Conservation (phyloP, 2,113 vertebrate genomes). For the Phyllopteryx taeniolatus region DNA sequence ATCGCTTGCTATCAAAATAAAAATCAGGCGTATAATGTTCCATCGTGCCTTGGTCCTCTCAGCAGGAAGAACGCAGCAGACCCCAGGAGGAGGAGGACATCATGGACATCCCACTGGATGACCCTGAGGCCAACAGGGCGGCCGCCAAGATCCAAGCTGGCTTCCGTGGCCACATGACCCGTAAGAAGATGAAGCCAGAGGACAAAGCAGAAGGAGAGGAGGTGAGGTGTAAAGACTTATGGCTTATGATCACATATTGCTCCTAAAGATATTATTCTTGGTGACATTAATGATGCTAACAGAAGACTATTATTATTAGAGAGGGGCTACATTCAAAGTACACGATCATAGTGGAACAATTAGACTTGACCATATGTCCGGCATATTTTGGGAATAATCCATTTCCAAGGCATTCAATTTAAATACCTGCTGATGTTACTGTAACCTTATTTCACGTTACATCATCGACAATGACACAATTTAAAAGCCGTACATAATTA, state of each 20-base stretch:
- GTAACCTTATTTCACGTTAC: not conserved
- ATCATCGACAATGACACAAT: conserved; percentile 13
- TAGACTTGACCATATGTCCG: not conserved
- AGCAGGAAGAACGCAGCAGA: conserved; percentile 88
- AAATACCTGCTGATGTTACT: not conserved
- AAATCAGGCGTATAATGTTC: not conserved
- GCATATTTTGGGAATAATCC: not conserved
- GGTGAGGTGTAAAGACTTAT: conserved; percentile 70
- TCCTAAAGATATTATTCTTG: conserved; percentile 23
- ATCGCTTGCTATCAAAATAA: not conserved
- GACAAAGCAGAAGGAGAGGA: conserved; percentile 85
- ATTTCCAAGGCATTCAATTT: conserved; percentile 3
- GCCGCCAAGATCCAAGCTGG: conserved; percentile 98
- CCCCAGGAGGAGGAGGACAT: conserved; percentile 90
- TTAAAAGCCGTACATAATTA: conserved; percentile 49
- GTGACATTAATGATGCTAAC: conserved; percentile 24
- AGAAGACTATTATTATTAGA: not conserved
- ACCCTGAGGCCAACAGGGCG: conserved; percentile 92
- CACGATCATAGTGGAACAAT: not conserved
- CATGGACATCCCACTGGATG: conserved; percentile 95
- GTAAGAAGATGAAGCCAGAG: conserved; percentile 97
- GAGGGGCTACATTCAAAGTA: not conserved
- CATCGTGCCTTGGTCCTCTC: conserved; percentile 2
- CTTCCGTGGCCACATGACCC: conserved; percentile 97
- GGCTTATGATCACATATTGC: conserved; percentile 31